Conservation (phyloP, 2,888 invertebrate species). For the Clivina fossor region DNA sequence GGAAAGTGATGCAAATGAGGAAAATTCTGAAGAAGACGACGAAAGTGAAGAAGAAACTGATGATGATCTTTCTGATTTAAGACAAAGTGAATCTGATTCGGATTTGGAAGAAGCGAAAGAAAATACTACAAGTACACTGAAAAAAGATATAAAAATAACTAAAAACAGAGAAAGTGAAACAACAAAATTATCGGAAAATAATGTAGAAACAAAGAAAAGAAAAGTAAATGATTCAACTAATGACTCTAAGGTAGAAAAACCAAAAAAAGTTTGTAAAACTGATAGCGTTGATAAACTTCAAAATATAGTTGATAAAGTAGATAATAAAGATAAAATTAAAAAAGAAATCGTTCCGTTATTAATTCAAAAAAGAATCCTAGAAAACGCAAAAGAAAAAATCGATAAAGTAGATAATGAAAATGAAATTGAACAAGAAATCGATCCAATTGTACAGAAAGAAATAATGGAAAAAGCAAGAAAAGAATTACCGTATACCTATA, state of each 20-base stretch:
- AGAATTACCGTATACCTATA: slow-evolving; percentile 62
- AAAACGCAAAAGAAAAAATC: too few species aligned
- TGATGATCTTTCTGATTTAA: slow-evolving; percentile 57
- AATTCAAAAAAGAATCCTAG: too few species aligned
- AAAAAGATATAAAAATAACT: slow-evolving; percentile 23
- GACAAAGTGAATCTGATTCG: slow-evolving; percentile 53
- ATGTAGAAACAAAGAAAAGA: slow-evolving; percentile 61
- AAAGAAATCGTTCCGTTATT: too few species aligned
- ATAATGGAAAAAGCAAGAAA: slow-evolving; percentile 59
- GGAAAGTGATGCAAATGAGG: slow-evolving; percentile 42
- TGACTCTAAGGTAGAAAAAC: too few species aligned
- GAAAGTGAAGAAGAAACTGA: slow-evolving; percentile 44
- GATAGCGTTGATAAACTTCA: too few species aligned
- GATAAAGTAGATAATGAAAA: slow-evolving; percentile 22
- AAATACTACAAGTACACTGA: slow-evolving; percentile 16
- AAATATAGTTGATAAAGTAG: too few species aligned
- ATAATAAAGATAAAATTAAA: too few species aligned
- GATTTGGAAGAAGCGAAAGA: slow-evolving; percentile 40
- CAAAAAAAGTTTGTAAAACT: too few species aligned
- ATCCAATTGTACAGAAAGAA: slow-evolving; percentile 51
- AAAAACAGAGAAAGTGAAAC: slow-evolving; percentile 22
- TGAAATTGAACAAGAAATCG: slow-evolving; percentile 43
- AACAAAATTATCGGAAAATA: slow-evolving; percentile 43
- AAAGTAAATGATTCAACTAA: slow-evolving; percentile 31
- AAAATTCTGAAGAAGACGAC: slow-evolving; percentile 42